Conservation (phyloP, 1,140 invertebrate species). For the Pygmarrhopalites habei region DNA sequence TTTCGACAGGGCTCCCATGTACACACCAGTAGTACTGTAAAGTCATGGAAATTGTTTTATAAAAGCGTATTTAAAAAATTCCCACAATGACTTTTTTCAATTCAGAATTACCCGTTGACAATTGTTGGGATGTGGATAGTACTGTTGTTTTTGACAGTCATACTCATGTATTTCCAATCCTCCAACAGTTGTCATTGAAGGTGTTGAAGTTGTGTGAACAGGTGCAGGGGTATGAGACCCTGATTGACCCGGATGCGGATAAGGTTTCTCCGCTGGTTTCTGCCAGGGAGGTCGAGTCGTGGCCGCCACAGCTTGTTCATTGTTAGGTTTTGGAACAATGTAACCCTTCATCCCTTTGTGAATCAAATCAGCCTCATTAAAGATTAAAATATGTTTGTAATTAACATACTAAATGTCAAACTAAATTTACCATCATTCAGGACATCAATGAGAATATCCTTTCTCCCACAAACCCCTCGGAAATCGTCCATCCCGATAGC, state of each 20-base stretch:
- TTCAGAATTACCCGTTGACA: conserved; percentile 32
- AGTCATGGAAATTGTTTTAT: no score
- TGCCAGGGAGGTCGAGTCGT: conserved; percentile 4
- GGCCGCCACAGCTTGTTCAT: conserved; percentile 15
- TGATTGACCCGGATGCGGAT: no score
- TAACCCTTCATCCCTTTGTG: conserved; percentile 58
- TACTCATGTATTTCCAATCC: background rate
- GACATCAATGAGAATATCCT: conserved; percentile 63
- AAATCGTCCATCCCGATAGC: conserved; percentile 84
- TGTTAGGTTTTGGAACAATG: conserved; percentile 59
- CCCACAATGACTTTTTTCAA: no score
- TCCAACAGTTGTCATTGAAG: background rate
- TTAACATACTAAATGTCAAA: background rate
- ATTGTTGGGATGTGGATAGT: conserved; percentile 25
- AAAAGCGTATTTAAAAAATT: no score
- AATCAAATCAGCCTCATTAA: conserved; percentile 40
- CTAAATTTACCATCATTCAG: conserved; percentile 52
- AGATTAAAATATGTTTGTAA: background rate
- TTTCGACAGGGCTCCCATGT: conserved; percentile 59
- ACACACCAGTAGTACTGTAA: conserved; percentile 72
- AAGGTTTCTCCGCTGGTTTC: no score
- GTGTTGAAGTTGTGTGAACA: background rate
- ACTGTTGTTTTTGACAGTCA: conserved; percentile 13
- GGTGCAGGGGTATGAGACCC: background rate
- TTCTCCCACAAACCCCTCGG: conserved; percentile 61